phyloP scores from a whole-genome alignment of 1,140 invertebrate genomes.

The Watersipora subatra region DNA sequence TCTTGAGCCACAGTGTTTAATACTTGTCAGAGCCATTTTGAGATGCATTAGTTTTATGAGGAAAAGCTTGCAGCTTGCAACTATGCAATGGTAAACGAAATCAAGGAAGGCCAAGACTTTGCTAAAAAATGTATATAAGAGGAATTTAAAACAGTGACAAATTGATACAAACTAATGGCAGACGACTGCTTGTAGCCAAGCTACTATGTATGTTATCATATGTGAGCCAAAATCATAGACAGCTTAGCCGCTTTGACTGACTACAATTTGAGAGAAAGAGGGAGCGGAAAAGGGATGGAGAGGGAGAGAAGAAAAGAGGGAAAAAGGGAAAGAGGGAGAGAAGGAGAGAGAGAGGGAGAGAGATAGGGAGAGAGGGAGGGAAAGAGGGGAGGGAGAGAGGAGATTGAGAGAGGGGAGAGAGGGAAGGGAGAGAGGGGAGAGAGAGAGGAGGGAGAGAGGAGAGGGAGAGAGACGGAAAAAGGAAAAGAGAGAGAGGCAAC shows the following conservation, averaged over 20 bases:
- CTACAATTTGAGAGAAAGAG: background rate
- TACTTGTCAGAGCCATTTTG: too few species aligned
- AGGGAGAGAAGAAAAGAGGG: too few species aligned
- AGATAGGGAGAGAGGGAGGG: background rate
- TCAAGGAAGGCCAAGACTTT: too few species aligned
- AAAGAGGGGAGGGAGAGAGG: background rate
- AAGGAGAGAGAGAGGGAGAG: background rate
- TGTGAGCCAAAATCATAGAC: background rate
- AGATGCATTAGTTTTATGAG: too few species aligned
- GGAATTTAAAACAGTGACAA: too few species aligned
- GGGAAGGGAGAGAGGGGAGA: conserved; percentile 7
- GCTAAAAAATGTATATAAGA: too few species aligned
- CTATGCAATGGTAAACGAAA: too few species aligned
- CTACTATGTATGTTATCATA: conserved; percentile 5
- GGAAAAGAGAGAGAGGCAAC: conserved; percentile 2
- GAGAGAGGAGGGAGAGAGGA: conserved; percentile 7
- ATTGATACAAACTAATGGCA: too few species aligned
- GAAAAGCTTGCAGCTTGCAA: too few species aligned
- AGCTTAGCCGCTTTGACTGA: background rate
- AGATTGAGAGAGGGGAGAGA: too few species aligned
- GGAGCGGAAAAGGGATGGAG: background rate
- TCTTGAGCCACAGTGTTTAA: too few species aligned
- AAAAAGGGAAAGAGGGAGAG: background rate
- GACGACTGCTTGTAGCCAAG: too few species aligned
- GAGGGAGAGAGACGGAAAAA: conserved; percentile 6